Base-by-base conservation (phyloP, 1,140 invertebrate species). In the Chionoecetes opilio region DNA sequence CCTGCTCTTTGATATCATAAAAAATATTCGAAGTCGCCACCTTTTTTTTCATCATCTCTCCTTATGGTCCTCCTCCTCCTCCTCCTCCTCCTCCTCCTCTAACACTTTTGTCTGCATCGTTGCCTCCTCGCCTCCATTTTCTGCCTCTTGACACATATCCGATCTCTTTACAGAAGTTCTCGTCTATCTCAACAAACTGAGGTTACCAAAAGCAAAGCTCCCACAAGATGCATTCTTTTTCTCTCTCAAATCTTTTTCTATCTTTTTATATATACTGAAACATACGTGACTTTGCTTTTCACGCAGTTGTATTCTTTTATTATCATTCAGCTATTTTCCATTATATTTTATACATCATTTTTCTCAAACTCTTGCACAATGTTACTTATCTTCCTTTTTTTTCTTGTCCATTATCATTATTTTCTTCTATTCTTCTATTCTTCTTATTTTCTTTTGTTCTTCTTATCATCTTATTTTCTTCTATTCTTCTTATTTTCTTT, bases 81-180 rank as follows among this genome's bases (percentile, higher is more conserved):
- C 46, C 46, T 53, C 8, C 46, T 53, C 46, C 21, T 53, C 46
- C 41, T 14, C 41, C 14, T 46, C n/a, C n/a, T 75, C 63, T 87
- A 8, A 2, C 63, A n/a, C 63, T 75, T 75, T 75, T n/a, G 63
- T 21, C n/a, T 21, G 63, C n/a, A n/a, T 75, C 63, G 26, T n/a
- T 75, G n/a, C 63, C 21, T 75, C n/a, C n/a, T n/a, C 63, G n/a
- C 26, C 63, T n/a, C 63, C 63, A 21, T 75, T 75, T 75, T 17
- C 63, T 75, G 63, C 63, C 63, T 75, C 63, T 75, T 75, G 63
- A 75, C 63, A 75, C 63, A 75, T 75, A n/a, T 75, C 63, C 63
- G n/a, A 75, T 6, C 63, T 75, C 63, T 75, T 75, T n/a, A n/a
- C 11, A 5, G 11, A 75, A 75, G 21, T 75, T 75, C n/a, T n/a